Percentiles rank a stretch among this genome's conserved stretches.
Evolutionary conservation across 2,113 vertebrate species (phyloP).

Genomic region (Myrmecophaga tridactyla): DNA sequence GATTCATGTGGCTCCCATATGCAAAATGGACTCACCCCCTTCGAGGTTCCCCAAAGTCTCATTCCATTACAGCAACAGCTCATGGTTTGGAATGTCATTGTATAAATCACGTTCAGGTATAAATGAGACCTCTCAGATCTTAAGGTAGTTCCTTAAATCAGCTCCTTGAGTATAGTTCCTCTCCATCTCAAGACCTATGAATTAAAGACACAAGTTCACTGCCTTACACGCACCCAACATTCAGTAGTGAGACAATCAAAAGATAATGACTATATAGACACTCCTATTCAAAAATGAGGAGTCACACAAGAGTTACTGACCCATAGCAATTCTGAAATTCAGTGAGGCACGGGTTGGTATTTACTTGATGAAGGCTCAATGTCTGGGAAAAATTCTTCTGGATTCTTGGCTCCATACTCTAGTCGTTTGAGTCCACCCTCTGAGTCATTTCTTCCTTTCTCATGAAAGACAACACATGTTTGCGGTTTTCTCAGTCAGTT

Average conservation of each 20-base stretch:
- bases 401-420: background rate
- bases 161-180: background rate
- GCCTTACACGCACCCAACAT: background rate
- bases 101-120: background rate
- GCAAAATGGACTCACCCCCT: background rate
- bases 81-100: background rate
- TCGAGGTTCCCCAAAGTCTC: background rate
- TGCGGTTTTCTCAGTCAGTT: background rate
- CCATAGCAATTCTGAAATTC: slow-evolving; percentile 1
- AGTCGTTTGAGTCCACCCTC: background rate
- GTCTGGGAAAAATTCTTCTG: background rate
- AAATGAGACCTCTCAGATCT: background rate
- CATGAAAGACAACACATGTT: background rate
- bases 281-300: background rate
- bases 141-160: background rate
- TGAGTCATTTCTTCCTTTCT: background rate
- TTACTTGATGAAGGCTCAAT: background rate
- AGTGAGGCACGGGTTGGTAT: background rate
- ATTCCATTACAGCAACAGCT: background rate
- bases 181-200: background rate
- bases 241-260: background rate
- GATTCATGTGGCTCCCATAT: background rate
- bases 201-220: background rate
- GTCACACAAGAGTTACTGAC: background rate
- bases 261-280: background rate